A percentile compares a stretch with the other conserved stretches of the same genome.
Evolutionary conservation across 2,113 vertebrate genomes (phyloP).

Genomic region (Melanerpes formicivorus): DNA sequence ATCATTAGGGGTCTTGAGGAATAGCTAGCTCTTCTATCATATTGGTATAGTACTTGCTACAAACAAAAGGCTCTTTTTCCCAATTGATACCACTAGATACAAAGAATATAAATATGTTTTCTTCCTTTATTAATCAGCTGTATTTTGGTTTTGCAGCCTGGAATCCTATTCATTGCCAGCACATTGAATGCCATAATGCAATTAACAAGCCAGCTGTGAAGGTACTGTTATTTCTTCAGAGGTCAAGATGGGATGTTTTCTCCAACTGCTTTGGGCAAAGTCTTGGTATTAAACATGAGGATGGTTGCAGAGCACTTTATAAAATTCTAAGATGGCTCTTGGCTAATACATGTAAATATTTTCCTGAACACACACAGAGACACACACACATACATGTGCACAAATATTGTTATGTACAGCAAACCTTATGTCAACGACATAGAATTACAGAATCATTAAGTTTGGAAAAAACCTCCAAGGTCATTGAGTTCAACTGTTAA

Average conservation of each 20-base stretch:
- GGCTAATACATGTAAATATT: not conserved
- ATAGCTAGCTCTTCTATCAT: not conserved
- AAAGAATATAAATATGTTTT: not conserved
- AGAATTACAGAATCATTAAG: not conserved
- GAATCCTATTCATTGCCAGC: constrained; percentile 99
- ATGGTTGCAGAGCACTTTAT: not conserved
- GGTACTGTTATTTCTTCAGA: constrained; percentile 78
- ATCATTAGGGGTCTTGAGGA: not conserved
- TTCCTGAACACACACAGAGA: not conserved
- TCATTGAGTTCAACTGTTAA: no score
- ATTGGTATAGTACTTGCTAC: not conserved
- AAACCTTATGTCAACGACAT: not conserved
- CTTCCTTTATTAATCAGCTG: constrained; percentile 33
- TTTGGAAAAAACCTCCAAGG: no score
- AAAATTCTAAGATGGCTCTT: not conserved
- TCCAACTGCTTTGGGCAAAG: not conserved
- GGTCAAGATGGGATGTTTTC: not conserved
- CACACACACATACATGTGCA: not conserved
- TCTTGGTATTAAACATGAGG: not conserved
- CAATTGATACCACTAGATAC: accelerated
- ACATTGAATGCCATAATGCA: constrained; percentile 97
- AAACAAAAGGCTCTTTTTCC: not conserved
- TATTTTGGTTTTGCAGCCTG: constrained; percentile 86
- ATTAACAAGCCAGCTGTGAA: constrained; percentile 99
- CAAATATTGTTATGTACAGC: not conserved